Evolutionary conservation across 2,888 invertebrate genomes (phyloP).

Genomic region (Phoronis australis): DNA sequence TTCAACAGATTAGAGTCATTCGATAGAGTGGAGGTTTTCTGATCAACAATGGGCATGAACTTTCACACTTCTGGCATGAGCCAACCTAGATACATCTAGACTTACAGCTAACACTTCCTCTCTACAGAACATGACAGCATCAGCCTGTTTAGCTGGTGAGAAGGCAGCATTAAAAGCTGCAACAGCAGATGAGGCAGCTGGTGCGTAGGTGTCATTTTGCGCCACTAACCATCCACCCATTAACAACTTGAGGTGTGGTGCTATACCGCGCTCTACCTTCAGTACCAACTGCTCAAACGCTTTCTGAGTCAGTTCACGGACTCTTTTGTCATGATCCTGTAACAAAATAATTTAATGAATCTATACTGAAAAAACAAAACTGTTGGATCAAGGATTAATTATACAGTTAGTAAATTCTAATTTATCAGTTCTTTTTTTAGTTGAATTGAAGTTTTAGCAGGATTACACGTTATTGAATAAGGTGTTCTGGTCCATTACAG

Average conservation of each 20-base stretch:
- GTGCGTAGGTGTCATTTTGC: slow-evolving; percentile 79
- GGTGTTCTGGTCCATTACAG: too few relatives aligned
- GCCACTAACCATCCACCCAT: slow-evolving; percentile 79
- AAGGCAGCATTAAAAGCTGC: slow-evolving; percentile 69
- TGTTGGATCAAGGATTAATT: background rate
- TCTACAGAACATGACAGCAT: slow-evolving; percentile 77
- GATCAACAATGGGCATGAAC: too few relatives aligned
- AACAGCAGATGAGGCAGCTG: slow-evolving; percentile 70
- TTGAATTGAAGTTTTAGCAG: too few relatives aligned
- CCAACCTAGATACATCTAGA: too few relatives aligned
- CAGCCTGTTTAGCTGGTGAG: slow-evolving; percentile 69
- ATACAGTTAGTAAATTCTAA: too few relatives aligned
- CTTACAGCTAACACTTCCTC: slow-evolving; percentile 65
- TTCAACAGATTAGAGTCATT: too few relatives aligned
- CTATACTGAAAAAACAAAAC: background rate
- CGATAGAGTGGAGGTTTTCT: too few relatives aligned
- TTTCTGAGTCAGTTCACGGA: slow-evolving; percentile 71
- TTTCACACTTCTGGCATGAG: too few relatives aligned
- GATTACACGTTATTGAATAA: too few relatives aligned
- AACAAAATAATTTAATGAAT: background rate
- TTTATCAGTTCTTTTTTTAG: too few relatives aligned
- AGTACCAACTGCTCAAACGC: slow-evolving; percentile 64
- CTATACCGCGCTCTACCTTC: slow-evolving; percentile 69
- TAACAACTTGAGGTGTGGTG: slow-evolving; percentile 72
- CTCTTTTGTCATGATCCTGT: slow-evolving; percentile 72